These are phyloP conservation scores for Melieria crassipennis DNA, from an alignment of 2,888 invertebrate genomes.

Conservation along the genomic window DNA sequence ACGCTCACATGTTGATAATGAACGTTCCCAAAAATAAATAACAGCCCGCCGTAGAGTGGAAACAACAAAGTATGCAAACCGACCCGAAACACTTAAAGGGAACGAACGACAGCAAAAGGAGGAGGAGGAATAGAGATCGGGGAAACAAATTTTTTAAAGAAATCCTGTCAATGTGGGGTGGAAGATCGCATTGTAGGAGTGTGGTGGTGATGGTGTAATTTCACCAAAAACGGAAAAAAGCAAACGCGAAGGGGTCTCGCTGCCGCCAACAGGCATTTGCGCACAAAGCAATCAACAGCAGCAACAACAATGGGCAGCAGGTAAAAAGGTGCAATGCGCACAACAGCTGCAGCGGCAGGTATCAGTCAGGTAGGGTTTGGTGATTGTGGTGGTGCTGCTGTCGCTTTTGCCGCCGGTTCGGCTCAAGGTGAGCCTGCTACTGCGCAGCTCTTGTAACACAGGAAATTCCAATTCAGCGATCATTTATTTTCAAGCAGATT, in stretches of 20 bases:
- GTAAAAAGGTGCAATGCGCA: constrained; percentile 24
- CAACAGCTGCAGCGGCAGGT: constrained; percentile 35
- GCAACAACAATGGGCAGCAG: constrained; percentile 20
- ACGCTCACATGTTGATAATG: no score
- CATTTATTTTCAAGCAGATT: no score
- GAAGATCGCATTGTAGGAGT: constrained; percentile 24
- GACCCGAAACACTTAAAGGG: not conserved
- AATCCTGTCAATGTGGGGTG: constrained; percentile 7
- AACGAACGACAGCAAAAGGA: constrained; percentile 10
- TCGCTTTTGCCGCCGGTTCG: constrained; percentile 2
- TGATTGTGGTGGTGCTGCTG: not conserved
- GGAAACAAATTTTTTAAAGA: no score
- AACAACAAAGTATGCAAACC: no score
- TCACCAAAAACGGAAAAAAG: constrained; percentile 4
- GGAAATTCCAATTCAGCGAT: no score
- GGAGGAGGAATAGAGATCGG: not conserved
- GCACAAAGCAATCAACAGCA: constrained; percentile 16
- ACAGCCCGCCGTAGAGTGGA: no score
- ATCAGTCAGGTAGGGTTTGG: constrained; percentile 30
- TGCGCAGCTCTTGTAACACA: no score
- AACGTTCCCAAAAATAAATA: no score
- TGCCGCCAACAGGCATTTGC: constrained; percentile 8
- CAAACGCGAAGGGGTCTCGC: not conserved
- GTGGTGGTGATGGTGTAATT: constrained; percentile 1
- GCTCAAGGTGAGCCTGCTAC: not conserved